A percentile compares a stretch with the other conserved stretches of the same genome.
These are phyloP conservation scores for Acanthurus leucopareius DNA, from an alignment of 2,797 vertebrate genomes.

Conservation along the genomic window DNA sequence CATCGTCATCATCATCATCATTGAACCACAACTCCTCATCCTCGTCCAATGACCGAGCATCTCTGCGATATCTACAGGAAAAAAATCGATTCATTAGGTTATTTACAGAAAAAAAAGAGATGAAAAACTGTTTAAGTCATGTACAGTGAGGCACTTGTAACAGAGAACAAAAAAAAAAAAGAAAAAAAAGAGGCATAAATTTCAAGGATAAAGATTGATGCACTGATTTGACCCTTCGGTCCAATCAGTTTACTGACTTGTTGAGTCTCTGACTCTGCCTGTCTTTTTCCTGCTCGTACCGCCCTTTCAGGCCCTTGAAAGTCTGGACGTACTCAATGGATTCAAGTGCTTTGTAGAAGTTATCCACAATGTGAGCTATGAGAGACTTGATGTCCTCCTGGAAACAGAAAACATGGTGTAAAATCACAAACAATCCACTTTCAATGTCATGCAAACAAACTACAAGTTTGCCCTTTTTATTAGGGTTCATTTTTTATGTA, in stretches of 20 bases:
- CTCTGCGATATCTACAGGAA: conserved; percentile 91
- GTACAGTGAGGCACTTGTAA: background rate
- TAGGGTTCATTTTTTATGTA: background rate
- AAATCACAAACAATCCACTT: background rate
- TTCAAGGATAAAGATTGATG: background rate
- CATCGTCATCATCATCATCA: conserved; percentile 96
- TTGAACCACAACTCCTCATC: conserved; percentile 99
- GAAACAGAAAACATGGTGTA: conserved; percentile 16
- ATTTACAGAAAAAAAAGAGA: background rate
- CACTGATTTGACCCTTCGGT: background rate
- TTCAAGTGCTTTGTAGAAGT: conserved; percentile 99
- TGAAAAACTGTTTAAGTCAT: background rate
- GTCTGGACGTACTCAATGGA: conserved; percentile 99
- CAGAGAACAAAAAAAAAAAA: too few relatives aligned
- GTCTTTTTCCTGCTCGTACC: conserved; percentile 98
- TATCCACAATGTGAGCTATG: conserved; percentile 98
- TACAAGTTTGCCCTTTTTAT: background rate
- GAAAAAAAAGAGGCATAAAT: too few relatives aligned
- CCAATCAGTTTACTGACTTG: conserved; percentile 84
- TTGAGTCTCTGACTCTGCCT: conserved; percentile 95
- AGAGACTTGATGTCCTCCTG: conserved; percentile 99
- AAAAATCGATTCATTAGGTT: background rate
- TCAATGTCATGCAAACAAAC: background rate
- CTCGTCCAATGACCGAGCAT: conserved; percentile 93
- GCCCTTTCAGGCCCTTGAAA: conserved; percentile 97